A percentile compares a stretch with the other conserved stretches of the same genome.
phyloP scores from a whole-genome alignment of 2,113 vertebrate species.

The Hylia prasina region DNA sequence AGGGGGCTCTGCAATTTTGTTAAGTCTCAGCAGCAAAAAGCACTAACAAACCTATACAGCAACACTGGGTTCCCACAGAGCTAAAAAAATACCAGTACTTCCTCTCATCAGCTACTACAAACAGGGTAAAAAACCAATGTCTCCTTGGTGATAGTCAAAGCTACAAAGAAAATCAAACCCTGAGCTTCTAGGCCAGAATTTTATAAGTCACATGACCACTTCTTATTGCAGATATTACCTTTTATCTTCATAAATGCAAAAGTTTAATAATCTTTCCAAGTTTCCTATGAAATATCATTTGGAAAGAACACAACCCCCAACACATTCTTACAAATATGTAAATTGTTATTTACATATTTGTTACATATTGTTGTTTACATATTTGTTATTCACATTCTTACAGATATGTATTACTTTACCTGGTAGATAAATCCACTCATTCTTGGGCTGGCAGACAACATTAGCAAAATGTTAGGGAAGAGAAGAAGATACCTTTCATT shows the following conservation, averaged over 20 bases:
- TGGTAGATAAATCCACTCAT: constrained; percentile 99
- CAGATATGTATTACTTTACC: constrained; percentile 64
- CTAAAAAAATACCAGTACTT: background rate
- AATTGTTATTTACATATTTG: too few species aligned
- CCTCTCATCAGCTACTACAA: background rate
- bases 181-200: background rate
- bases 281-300: background rate
- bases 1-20: background rate
- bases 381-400: background rate
- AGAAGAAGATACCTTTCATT: constrained; percentile 96
- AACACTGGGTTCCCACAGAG: background rate
- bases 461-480: constrained; percentile 93
- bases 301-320: background rate
- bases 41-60: background rate
- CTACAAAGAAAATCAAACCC: background rate
- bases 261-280: background rate
- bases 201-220: background rate
- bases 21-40: background rate
- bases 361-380: too few species aligned
- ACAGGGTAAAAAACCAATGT: background rate
- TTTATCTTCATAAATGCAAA: background rate
- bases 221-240: background rate
- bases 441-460: constrained; percentile 95
- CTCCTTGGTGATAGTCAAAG: background rate
- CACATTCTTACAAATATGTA: background rate